A percentile compares a stretch with the other conserved stretches of the same genome.
These are phyloP conservation scores for Atrichornis clamosus DNA, from an alignment of 2,113 vertebrate genomes.

Conservation along the genomic window DNA sequence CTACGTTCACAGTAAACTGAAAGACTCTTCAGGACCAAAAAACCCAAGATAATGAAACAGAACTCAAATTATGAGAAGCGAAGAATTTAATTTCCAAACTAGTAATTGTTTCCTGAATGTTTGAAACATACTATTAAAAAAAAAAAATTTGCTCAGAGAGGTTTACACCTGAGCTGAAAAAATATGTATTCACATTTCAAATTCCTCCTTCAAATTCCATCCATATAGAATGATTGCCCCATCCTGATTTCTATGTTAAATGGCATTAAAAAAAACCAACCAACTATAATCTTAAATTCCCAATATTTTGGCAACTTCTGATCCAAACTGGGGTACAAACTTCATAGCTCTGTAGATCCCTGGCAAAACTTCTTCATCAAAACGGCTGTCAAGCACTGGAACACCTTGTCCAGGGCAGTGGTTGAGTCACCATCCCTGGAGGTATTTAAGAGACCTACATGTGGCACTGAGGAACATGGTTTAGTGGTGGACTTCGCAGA, in stretches of 20 bases:
- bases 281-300: background rate
- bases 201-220: background rate
- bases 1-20: background rate
- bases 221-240: background rate
- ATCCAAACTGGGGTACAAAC: background rate
- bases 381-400: background rate
- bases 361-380: background rate
- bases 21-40: background rate
- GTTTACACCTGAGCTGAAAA: background rate
- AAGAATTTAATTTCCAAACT: background rate
- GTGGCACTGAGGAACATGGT: background rate
- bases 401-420: background rate
- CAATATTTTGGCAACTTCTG: background rate
- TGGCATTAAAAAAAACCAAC: background rate
- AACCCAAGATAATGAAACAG: background rate
- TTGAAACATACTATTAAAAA: background rate
- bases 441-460: background rate
- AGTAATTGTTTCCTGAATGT: background rate
- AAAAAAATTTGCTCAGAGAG: background rate
- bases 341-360: background rate
- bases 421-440: background rate
- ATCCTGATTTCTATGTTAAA: background rate
- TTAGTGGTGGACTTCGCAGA: background rate
- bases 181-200: background rate
- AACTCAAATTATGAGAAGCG: background rate